Percentiles rank a stretch among this genome's conserved stretches.
phyloP scores from a whole-genome alignment of 2,888 invertebrate genomes.

The Cephus pulcher region DNA sequence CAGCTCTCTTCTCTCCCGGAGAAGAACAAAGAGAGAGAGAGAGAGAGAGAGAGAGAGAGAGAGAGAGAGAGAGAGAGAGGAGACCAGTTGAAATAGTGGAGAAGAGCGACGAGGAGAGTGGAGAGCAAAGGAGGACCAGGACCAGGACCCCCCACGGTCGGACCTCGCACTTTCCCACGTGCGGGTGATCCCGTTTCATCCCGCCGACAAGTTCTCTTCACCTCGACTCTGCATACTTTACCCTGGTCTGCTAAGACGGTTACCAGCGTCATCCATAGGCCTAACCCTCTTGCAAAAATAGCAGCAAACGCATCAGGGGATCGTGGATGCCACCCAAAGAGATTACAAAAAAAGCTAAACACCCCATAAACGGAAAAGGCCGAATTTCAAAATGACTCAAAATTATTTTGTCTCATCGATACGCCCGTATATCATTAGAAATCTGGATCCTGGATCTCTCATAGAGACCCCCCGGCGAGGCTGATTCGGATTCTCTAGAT shows the following conservation, averaged over 20 bases:
- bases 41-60: too few relatives aligned
- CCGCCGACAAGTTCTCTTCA: conserved; percentile 54
- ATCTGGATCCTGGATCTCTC: neutral
- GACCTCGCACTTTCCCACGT: conserved; percentile 66
- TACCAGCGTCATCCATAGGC: neutral
- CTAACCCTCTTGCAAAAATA: neutral
- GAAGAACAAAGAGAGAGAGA: conserved; percentile 32
- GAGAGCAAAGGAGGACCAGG: conserved; percentile 46
- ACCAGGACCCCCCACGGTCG: conserved; percentile 61
- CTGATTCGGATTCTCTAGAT: neutral
- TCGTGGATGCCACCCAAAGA: neutral
- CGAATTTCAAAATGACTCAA: neutral
- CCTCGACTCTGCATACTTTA: conserved; percentile 47
- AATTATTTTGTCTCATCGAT: neutral
- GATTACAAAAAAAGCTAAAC: neutral
- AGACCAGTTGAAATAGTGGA: conserved; percentile 22
- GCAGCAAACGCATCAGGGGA: neutral
- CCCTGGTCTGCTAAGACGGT: conserved; percentile 7
- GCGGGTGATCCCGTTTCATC: conserved; percentile 67
- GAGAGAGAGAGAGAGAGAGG: conserved; percentile 34
- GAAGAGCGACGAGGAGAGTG: conserved; percentile 17
- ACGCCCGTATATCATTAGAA: neutral
- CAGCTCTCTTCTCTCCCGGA: conserved; percentile 31
- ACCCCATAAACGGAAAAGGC: neutral
- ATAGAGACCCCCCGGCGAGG: neutral